These are phyloP conservation scores for Scrobipalpa costella DNA, from an alignment of 2,888 invertebrate genomes.

Conservation along the genomic window DNA sequence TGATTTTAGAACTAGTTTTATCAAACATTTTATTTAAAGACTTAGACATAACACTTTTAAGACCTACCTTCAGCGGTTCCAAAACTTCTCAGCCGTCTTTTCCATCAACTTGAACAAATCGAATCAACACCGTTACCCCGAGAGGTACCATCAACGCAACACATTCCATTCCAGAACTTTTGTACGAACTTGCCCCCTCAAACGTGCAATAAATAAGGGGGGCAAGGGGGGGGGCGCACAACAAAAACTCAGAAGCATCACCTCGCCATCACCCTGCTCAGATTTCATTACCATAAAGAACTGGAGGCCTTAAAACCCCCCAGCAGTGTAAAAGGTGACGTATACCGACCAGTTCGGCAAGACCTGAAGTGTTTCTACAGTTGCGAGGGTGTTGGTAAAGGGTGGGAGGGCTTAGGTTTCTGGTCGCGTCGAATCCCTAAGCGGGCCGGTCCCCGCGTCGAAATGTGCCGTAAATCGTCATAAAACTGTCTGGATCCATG, in stretches of 20 bases:
- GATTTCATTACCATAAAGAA: slow-evolving; percentile 82
- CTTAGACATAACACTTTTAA: not conserved
- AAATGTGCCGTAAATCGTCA: slow-evolving; percentile 83
- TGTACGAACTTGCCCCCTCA: slow-evolving; percentile 65
- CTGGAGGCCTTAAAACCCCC: slow-evolving; percentile 80
- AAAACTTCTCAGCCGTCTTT: not conserved
- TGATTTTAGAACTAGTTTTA: not conserved
- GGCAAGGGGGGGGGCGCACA: slow-evolving; percentile 59
- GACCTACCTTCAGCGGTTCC: not conserved
- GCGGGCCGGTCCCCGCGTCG: slow-evolving; percentile 71
- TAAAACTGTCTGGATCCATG: slow-evolving; percentile 88
- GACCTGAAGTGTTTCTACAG: slow-evolving; percentile 25
- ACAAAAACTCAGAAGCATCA: slow-evolving; percentile 79
- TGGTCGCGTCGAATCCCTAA: slow-evolving; percentile 69
- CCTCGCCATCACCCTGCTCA: slow-evolving; percentile 80
- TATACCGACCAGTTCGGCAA: slow-evolving; percentile 39
- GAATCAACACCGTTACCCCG: slow-evolving; percentile 37
- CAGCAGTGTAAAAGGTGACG: slow-evolving; percentile 73
- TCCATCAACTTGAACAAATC: slow-evolving; percentile 27
- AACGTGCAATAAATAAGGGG: slow-evolving; percentile 77
- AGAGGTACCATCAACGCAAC: slow-evolving; percentile 64
- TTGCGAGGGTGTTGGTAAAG: slow-evolving; percentile 31
- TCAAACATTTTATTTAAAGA: too few relatives aligned
- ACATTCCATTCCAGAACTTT: slow-evolving; percentile 73
- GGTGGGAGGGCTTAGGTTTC: slow-evolving; percentile 41